Evolutionary conservation across 2,113 vertebrate genomes (phyloP).

Genomic region (Microcebus griseorufus): DNA sequence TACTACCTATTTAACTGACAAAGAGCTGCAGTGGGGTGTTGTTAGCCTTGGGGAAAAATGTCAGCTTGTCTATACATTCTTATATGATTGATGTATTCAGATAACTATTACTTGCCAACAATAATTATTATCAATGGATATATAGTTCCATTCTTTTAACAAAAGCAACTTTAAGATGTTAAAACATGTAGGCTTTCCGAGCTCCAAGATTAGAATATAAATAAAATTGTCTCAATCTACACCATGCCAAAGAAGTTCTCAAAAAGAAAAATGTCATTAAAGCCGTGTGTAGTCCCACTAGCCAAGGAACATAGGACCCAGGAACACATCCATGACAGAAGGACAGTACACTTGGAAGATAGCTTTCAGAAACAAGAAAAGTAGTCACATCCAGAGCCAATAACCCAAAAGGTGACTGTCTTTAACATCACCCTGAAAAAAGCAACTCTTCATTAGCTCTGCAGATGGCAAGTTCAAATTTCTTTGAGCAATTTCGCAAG

Average conservation of each 20-base stretch:
- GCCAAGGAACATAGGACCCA: constrained; percentile 65
- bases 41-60: constrained; percentile 82
- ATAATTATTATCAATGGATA: constrained; percentile 87
- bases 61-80: constrained; percentile 83
- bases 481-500: constrained; percentile 75
- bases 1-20: constrained; percentile 75
- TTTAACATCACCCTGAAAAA: constrained; percentile 72
- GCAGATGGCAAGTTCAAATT: constrained; percentile 74
- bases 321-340: constrained; percentile 68
- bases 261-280: constrained; percentile 80
- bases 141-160: constrained; percentile 87
- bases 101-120: constrained; percentile 87
- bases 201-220: constrained; percentile 81
- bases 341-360: constrained; percentile 66
- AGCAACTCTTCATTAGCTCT: neutral
- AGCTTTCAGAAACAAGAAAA: constrained; percentile 78
- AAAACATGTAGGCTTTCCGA: constrained; percentile 84
- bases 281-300: constrained; percentile 77
- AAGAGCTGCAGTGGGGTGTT: constrained; percentile 70
- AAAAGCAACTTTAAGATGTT: constrained; percentile 85
- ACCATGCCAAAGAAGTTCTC: constrained; percentile 83
- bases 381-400: constrained; percentile 56
- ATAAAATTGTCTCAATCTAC: constrained; percentile 82
- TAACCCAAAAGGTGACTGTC: constrained; percentile 58
- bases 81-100: constrained; percentile 83